These are phyloP conservation scores for Chionis minor DNA, from an alignment of 2,113 vertebrate genomes.

Conservation along the genomic window DNA sequence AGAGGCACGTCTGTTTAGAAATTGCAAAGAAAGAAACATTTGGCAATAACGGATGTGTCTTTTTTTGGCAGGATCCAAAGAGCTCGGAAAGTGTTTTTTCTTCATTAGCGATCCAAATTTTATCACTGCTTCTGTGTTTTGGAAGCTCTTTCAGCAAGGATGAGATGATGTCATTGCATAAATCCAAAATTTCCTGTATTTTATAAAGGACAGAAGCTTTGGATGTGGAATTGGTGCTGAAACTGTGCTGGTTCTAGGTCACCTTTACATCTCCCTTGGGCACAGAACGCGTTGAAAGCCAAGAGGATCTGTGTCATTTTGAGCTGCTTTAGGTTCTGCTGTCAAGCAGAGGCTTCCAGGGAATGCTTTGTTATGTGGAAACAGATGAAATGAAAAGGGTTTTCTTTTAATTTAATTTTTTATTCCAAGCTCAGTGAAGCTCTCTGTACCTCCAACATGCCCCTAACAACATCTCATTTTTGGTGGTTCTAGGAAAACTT, in stretches of 20 bases:
- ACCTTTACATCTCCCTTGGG: background rate
- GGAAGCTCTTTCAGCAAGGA: background rate
- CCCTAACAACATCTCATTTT: background rate
- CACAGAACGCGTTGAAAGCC: background rate
- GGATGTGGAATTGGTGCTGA: background rate
- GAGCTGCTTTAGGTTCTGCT: background rate
- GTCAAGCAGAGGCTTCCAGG: background rate
- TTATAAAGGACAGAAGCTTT: background rate
- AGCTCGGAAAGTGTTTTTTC: background rate
- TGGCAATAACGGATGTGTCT: background rate
- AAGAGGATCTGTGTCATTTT: background rate
- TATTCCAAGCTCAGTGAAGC: background rate
- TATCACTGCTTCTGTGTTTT: background rate
- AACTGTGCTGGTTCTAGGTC: background rate
- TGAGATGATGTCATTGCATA: background rate
- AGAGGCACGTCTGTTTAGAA: background rate
- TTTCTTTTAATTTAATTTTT: background rate
- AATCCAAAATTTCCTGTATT: background rate
- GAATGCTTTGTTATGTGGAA: background rate
- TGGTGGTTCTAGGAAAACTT: background rate
- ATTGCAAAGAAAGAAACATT: background rate
- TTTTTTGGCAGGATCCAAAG: background rate
- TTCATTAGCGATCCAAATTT: conserved; percentile 23
- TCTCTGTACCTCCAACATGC: background rate
- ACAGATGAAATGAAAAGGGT: background rate